Conservation (phyloP, 2,888 invertebrate genomes). For the Hydrotaea diabolus region DNA sequence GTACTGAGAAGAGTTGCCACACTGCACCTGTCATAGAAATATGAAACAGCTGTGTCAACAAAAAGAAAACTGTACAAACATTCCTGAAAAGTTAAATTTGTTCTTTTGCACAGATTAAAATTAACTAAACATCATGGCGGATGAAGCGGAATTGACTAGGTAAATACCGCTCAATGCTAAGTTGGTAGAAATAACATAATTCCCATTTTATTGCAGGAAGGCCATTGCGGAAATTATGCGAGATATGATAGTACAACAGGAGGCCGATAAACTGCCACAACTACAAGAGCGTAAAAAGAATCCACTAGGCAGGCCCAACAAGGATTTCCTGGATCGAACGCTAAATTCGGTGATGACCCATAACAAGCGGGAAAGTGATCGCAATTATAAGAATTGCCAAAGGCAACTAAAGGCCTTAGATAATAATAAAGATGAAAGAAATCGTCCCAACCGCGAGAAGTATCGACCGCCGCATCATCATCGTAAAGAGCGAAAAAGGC, state of each 20-base stretch:
- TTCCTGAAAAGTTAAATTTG: neutral
- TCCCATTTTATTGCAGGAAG: conserved; percentile 65
- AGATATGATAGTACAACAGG: conserved; percentile 67
- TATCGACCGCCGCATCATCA: conserved; percentile 5
- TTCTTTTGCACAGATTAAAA: neutral
- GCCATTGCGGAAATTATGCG: conserved; percentile 75
- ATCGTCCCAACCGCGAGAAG: conserved; percentile 38
- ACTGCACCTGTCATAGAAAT: no score
- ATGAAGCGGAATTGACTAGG: conserved; percentile 73
- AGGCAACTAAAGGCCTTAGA: conserved; percentile 74
- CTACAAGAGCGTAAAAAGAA: conserved; percentile 74
- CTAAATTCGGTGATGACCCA: conserved; percentile 73
- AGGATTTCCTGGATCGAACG: conserved; percentile 75
- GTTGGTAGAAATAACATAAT: no score
- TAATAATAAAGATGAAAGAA: conserved; percentile 61
- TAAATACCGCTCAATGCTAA: conserved; percentile 53
- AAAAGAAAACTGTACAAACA: no score
- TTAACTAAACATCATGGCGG: conserved; percentile 67
- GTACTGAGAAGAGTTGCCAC: no score
- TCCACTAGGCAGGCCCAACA: conserved; percentile 75
- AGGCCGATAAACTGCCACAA: conserved; percentile 22
- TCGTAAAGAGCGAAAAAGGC: conserved; percentile 18
- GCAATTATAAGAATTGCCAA: conserved; percentile 71
- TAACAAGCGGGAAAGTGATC: conserved; percentile 72
- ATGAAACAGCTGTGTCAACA: conserved; percentile 6